Base-by-base conservation (phyloP, 2,797 vertebrate species). In the Enteromius viviparus region DNA sequence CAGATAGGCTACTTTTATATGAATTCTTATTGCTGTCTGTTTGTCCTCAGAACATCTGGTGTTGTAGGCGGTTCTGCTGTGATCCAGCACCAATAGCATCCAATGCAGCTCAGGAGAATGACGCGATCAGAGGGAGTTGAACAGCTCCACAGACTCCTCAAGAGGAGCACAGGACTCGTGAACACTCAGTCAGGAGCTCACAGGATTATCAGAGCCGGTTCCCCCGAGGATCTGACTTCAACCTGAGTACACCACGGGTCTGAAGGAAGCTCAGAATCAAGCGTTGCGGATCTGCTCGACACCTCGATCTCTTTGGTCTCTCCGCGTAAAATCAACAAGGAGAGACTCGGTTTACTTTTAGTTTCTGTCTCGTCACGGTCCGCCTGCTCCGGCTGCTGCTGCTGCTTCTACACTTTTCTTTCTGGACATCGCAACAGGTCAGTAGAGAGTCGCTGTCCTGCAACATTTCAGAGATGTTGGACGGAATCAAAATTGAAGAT, bases 401-500 rank as follows among this genome's bases (percentile, higher is more conserved):
- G 89, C 89, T 88, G 89, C 90, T 90, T 86, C 21, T 64, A 3
- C 23, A 51, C 9, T 17, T 21, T 1, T 55, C n/a, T 58, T 89
- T 90, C 93, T 95, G 94, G 94, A 95, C 88, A 92, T 94, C 83
- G 93, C 94, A 89, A 91, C 94, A 92, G 93, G 94, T 91, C 93
- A 80, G 26, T 0, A 32, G 4, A 32, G 14, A 32, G 15, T 19
- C 62, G 62, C 62, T 65, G 15, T 34, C 62, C 62, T 19, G 62
- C 29, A 2, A 19, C 62, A 19, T 29, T 17, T 75, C 90, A 85
- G 65, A 93, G 92, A 96, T 96, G 97, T 87, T 96, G 90, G 94
- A 95, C 92, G 94, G 94, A 84, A 96, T 96, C 90, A 96, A 96
- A 90, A 94, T 96, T 91, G 95, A 96, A 90, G 95, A 96, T 88